Evolutionary conservation across 2,888 invertebrate species (phyloP), one percentile per base, ranked within the genome.

Genomic region (Rhingia campestris): DNA sequence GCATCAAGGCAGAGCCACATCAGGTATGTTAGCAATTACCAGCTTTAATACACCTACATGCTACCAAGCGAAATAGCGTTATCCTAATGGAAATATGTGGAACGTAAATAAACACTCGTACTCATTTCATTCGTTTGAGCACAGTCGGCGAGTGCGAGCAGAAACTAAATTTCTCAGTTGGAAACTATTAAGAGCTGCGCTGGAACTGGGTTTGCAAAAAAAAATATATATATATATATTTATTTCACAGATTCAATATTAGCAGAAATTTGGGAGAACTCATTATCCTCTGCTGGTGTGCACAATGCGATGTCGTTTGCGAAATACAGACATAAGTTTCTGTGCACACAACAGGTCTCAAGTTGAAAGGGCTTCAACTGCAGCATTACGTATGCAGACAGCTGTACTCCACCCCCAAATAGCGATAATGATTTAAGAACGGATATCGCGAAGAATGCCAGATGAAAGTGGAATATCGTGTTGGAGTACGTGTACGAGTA

Each of bases 11-110:
- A 54, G 43, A 58, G 53, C 12, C 53, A 7, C 53, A 53, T 22
- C 53, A 9, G 14, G 67, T 67, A 61, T 45, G 32, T 59, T 69
- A 69, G 33, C 61, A 30, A 35, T 41, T 56, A 37, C 47, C 7
- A 47, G 9, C 30, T 49, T 58, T 32, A 30, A 37, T 30, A 41
- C 56, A 30, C 35, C 14, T 43, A 56, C 51, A 6, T 4, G 32
- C 4, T 35, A 6, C 9, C 10, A 33, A n/a, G 33, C n/a, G 41
- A 72, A 37, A 35, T 1, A 14, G 53, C 12, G 54, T 37, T n/a
- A 41, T 63, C 53, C 45, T 45, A 12, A 35, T 51, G 39, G 6
- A 59, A 39, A 30, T 49, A 70, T 30, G 10, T 47, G 43, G 63
- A 33, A 39, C 45, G 53, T 30, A 45, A 35, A 43, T 54, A 54